phyloP scores from a whole-genome alignment of 2,113 vertebrate species.

The Pungitius pungitius region DNA sequence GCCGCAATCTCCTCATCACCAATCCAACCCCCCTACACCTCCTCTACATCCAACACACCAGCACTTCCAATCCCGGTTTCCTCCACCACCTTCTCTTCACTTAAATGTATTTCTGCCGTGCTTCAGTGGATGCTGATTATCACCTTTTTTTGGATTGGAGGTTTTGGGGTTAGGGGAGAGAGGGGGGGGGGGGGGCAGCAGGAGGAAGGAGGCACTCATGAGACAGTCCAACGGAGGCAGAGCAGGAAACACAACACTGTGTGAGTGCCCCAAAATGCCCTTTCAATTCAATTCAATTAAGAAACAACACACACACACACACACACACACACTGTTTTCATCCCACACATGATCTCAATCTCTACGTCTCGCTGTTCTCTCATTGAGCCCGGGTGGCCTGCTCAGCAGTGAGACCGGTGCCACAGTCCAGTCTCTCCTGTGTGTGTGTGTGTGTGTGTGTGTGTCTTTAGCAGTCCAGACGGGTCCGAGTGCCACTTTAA shows the following conservation, averaged over 20 bases:
- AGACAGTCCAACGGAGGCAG: conserved; percentile 22
- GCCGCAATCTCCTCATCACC: conserved; percentile 30
- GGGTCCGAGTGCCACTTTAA: conserved; percentile 73
- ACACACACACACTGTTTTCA: neutral
- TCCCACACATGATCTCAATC: conserved; percentile 39
- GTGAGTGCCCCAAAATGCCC: neutral
- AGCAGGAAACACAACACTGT: conserved; percentile 16
- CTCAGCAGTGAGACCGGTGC: conserved; percentile 41
- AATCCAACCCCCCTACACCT: conserved; percentile 53
- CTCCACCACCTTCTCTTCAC: conserved; percentile 82
- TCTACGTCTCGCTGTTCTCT: conserved; percentile 44
- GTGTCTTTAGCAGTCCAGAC: conserved; percentile 67
- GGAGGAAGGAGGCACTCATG: conserved; percentile 18
- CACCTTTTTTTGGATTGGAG: conserved; percentile 77
- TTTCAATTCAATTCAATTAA: conserved; percentile 35
- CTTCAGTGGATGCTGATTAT: conserved; percentile 97
- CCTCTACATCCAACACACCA: neutral
- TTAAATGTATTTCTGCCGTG: conserved; percentile 97
- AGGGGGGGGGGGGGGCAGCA: conserved; percentile 31
- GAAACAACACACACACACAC: conserved; percentile 16
- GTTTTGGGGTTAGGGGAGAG: conserved; percentile 26
- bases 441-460: conserved; percentile 11
- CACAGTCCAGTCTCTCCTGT: conserved; percentile 55
- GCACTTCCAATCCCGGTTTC: conserved; percentile 13
- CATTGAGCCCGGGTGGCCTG: conserved; percentile 65